These are phyloP conservation scores for Bolinopsis microptera DNA, from an alignment of 37 sponge, comb jelly and placozoan genomes.

Conservation along the genomic window DNA sequence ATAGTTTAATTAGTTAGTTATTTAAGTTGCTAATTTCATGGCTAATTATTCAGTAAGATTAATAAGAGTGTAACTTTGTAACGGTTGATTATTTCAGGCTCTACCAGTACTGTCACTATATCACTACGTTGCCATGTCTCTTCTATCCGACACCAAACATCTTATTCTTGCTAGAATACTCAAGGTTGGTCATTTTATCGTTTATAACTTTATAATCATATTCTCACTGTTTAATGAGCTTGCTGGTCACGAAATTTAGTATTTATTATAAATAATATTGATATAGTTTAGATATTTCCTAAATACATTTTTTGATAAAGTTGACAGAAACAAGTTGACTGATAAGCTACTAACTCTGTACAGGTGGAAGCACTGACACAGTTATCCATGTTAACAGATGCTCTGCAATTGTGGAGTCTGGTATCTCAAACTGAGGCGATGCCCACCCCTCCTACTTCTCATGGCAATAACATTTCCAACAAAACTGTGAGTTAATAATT, in stretches of 20 bases:
- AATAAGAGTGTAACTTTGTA: background rate
- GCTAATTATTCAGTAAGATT: too few species aligned
- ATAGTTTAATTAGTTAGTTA: too few species aligned
- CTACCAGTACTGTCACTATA: constrained; percentile 82
- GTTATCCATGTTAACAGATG: constrained; percentile 70
- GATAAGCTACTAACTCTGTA: too few species aligned
- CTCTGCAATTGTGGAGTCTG: constrained; percentile 67
- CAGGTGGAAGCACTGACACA: constrained; percentile 69
- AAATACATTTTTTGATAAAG: too few species aligned
- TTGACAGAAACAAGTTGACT: too few species aligned
- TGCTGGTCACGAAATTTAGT: background rate
- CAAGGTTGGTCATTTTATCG: constrained; percentile 62
- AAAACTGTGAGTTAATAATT: constrained; percentile 64
- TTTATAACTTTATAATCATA: too few species aligned
- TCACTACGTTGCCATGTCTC: constrained; percentile 68
- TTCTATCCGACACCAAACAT: constrained; percentile 70
- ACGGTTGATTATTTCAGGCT: constrained; percentile 40
- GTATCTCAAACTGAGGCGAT: constrained; percentile 71
- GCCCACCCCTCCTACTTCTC: constrained; percentile 70
- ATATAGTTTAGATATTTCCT: background rate
- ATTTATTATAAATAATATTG: background rate
- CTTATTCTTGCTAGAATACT: constrained; percentile 68
- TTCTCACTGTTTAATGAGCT: too few species aligned
- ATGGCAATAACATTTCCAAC: constrained; percentile 45
- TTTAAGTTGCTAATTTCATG: too few species aligned